Evolutionary conservation across 2,888 invertebrate species (phyloP).

Genomic region (Scaptodrosophila latifasciaeformis): DNA sequence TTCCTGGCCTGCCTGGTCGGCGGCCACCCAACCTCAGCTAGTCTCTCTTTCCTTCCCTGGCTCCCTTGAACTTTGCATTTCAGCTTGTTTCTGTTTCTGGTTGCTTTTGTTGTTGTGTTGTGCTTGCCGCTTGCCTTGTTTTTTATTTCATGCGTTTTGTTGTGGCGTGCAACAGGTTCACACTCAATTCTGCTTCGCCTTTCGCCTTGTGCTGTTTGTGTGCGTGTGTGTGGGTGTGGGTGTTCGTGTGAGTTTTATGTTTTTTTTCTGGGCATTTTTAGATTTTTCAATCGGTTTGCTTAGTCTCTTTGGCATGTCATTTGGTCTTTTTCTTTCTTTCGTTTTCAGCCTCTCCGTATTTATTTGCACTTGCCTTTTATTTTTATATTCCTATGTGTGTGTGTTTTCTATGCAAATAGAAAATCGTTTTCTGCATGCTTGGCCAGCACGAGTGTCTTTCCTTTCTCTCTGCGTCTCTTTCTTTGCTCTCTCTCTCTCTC

Average conservation of each 20-base stretch:
- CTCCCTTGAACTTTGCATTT: slow-evolving; percentile 3
- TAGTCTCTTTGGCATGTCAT: neutral
- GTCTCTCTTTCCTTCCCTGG: neutral
- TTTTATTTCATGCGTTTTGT: slow-evolving; percentile 22
- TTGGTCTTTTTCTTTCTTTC: slow-evolving; percentile 19
- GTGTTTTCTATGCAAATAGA: slow-evolving; percentile 50
- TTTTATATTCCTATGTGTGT: slow-evolving; percentile 8
- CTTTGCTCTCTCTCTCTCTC: neutral
- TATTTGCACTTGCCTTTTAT: slow-evolving; percentile 2
- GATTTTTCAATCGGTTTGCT: slow-evolving; percentile 12
- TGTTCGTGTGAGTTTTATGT: slow-evolving; percentile 12
- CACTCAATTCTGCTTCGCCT: slow-evolving; percentile 22
- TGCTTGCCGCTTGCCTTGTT: slow-evolving; percentile 16
- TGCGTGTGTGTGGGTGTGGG: slow-evolving; percentile 20
- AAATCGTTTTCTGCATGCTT: slow-evolving; percentile 54
- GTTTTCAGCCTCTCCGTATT: slow-evolving; percentile 11
- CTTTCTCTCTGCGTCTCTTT: too few species aligned
- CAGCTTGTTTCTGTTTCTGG: neutral
- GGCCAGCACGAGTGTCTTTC: slow-evolving; percentile 18
- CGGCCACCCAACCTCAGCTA: neutral
- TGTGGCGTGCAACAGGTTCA: slow-evolving; percentile 57
- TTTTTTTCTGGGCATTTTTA: slow-evolving; percentile 24
- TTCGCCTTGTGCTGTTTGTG: slow-evolving; percentile 26
- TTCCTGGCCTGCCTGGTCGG: neutral
- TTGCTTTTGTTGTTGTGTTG: neutral